These are phyloP conservation scores for Agrotis clavis DNA, from an alignment of 2,888 invertebrate species.

Conservation along the genomic window DNA sequence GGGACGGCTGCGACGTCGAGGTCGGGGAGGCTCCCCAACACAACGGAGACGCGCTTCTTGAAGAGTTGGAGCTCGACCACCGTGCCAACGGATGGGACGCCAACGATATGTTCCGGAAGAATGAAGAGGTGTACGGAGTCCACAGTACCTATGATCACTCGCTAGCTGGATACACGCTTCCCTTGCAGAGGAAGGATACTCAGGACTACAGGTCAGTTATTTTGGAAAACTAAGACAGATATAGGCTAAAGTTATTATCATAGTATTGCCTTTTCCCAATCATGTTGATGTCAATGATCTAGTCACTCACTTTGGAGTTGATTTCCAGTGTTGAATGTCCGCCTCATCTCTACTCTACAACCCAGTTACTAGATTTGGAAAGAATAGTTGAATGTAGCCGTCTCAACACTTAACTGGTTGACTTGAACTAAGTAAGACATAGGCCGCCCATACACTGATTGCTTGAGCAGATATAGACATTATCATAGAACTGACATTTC, in stretches of 20 bases:
- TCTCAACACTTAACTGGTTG: background rate
- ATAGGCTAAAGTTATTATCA: background rate
- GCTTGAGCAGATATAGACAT: too few relatives aligned
- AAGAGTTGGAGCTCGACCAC: conserved; percentile 94
- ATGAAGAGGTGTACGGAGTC: conserved; percentile 97
- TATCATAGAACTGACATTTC: too few relatives aligned
- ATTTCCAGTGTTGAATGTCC: too few relatives aligned
- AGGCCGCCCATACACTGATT: too few relatives aligned
- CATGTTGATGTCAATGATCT: too few relatives aligned
- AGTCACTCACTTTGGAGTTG: too few relatives aligned
- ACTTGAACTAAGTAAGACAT: background rate
- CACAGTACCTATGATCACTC: conserved; percentile 98
- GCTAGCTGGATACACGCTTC: conserved; percentile 97
- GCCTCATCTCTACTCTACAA: too few relatives aligned
- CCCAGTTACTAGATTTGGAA: too few relatives aligned
- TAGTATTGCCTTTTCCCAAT: too few relatives aligned
- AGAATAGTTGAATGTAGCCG: too few relatives aligned
- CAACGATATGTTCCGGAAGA: conserved; percentile 98
- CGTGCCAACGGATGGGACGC: conserved; percentile 98
- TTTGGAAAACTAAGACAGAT: background rate
- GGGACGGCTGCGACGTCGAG: conserved; percentile 93
- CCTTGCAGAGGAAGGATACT: conserved; percentile 96
- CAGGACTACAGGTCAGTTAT: conserved; percentile 93
- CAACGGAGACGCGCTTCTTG: conserved; percentile 92
- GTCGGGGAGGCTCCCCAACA: conserved; percentile 86